Base-by-base conservation (phyloP, 2,888 invertebrate genomes). In the Trachelus tabidus region DNA sequence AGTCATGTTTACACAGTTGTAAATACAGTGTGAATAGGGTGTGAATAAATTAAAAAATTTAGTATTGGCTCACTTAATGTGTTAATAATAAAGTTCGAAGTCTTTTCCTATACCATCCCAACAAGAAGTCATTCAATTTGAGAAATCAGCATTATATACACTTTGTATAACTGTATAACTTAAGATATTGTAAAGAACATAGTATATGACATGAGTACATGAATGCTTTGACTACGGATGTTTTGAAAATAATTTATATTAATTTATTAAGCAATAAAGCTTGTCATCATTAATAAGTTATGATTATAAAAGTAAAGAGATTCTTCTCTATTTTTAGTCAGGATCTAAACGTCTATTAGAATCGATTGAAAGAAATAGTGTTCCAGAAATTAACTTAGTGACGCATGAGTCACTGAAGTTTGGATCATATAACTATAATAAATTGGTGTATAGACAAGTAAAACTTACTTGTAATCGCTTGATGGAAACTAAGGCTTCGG, bases 401-500 rank as follows among this genome's bases (percentile, higher is more conserved):
- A 23, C 9, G 56, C 56, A 56, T 2, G 56, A 56, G 56, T 56
- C 1, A 23, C 40, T 56, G 40, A 56, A 56, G 4, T 88, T 83
- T 77, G 91, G 89, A 12, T 93, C 93, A 69, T 93, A 93, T 87
- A 73, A 89, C 80, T 75, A 93, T 86, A 83, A 93, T 93, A 78
- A 93, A 80, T 85, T 86, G 73, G 34, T 75, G 79, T 76, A 81
- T 9, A 78, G 12, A 56, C 34, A 68, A 30, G 40, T 15, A 34
- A 34, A 68, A 81, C 79, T 88, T 88, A 94, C 94, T 93, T 95
- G 93, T 74, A 96, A 91, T 81, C 95, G 92, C 84, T 92, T 92
- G 6, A 95, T 91, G 0, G 95, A 94, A 1, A 95, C 94, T 82
- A 92, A 92, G 1, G 94, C 93, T 90, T 96, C 95, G 0, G 95